Evolutionary conservation across 1,140 invertebrate genomes (phyloP), one percentile per base, ranked within the genome.

Genomic region (Pogonomyrmex barbatus): DNA sequence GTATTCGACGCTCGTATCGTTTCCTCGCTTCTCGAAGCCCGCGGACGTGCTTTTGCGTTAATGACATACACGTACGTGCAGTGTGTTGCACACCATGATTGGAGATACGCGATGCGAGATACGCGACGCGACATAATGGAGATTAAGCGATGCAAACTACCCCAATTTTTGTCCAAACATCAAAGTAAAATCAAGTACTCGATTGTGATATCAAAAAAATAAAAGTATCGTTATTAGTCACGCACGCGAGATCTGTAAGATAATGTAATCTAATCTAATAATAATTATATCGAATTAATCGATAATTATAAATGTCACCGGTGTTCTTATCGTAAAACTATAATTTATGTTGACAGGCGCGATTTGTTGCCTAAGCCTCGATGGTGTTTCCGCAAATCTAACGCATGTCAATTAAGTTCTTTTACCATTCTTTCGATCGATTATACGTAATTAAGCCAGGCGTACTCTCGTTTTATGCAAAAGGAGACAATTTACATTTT

Each of bases 41-140:
- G 42, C 12, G 79, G 12, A 83, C 68, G 68, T 83, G 79, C 68
- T 83, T 58, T 75, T 54, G 42, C 67, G 65, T 73, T 82, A 82
- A 73, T 82, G 42, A 83, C n/a, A 6, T 47, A 36, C 42, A 58
- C 67, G 65, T n/a, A 56, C 63, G 6, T 36, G 45, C 39, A 24
- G 17, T 42, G 39, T 60, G 67, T 24, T 24, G 24, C 24, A 24
- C 24, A 24, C 24, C 24, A 24, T 68, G 56, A 60, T 83, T 56
- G 39, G 52, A 12, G 33, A 83, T 75, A 58, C 36, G 30, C 47
- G 54, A 83, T 33, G 30, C 39, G 63, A 65, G 36, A 65, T 65
- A 65, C 39, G 67, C 67, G 63, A 45, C 24, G 65, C 63, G 68
- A 83, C 68, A 60, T 83, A 62, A 83, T 60, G 45, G 36, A 75